Evolutionary conservation across 2,888 invertebrate species (phyloP).

Genomic region (Myathropa florea): DNA sequence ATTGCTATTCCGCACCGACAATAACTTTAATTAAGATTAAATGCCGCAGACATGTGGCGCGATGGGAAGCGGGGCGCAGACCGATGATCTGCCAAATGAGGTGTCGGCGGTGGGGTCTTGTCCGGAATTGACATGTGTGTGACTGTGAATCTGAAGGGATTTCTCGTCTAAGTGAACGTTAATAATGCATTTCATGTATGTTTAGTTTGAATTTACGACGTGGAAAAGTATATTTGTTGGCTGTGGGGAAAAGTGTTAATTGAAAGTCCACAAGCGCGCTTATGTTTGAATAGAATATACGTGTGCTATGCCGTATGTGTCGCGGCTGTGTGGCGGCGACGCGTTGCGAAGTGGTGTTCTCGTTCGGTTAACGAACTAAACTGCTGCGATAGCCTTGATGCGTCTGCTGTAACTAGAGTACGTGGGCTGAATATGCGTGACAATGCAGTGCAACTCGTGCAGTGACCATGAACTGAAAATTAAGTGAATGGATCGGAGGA

Average conservation of each 20-base stretch:
- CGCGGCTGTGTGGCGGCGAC: neutral
- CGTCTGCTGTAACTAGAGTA: neutral
- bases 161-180: neutral
- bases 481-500: neutral
- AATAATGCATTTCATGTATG: neutral
- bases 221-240: constrained; percentile 14
- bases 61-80: constrained; percentile 32
- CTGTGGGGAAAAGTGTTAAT: constrained; percentile 26
- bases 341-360: constrained; percentile 12
- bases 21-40: constrained; percentile 64
- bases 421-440: constrained; percentile 33
- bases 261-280: constrained; percentile 14
- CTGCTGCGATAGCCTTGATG: constrained; percentile 28
- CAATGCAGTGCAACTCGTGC: neutral
- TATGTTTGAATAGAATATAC: neutral
- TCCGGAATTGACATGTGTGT: constrained; percentile 4
- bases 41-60: constrained; percentile 26
- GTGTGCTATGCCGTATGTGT: neutral
- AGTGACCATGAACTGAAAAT: constrained; percentile 39
- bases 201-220: constrained; percentile 8
- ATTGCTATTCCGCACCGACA: constrained; percentile 65
- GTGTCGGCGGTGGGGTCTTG: neutral
- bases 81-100: constrained; percentile 20
- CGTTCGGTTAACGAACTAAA: constrained; percentile 42
- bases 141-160: constrained; percentile 33